Percentiles rank a stretch among this genome's conserved stretches.
These are phyloP conservation scores for Sinosuthora webbiana DNA, from an alignment of 2,113 vertebrate species.

Conservation along the genomic window DNA sequence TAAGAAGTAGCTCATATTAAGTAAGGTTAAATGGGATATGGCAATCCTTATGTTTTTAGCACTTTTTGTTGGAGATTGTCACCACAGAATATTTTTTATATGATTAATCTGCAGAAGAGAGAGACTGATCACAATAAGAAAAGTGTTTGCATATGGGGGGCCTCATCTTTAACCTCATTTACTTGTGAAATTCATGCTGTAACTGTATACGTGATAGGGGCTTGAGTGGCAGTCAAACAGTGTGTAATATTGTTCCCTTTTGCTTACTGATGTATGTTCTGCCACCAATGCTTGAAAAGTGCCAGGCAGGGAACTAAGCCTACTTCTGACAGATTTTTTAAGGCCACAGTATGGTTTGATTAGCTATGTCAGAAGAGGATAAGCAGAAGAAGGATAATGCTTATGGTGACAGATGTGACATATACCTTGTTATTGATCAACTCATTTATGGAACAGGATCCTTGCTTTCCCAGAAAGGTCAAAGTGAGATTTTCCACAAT, in stretches of 20 bases:
- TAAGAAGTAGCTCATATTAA: not conserved
- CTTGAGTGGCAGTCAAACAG: not conserved
- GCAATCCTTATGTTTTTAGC: not conserved
- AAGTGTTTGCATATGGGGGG: not conserved
- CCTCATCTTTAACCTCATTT: not conserved
- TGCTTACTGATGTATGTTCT: not conserved
- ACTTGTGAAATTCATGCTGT: not conserved
- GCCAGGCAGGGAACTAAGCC: not conserved
- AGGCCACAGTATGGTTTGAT: slow-evolving; percentile 13
- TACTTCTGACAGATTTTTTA: not conserved
- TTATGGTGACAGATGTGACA: not conserved
- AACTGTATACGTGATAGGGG: not conserved
- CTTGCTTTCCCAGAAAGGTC: not conserved
- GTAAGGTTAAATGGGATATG: not conserved
- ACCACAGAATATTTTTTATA: not conserved
- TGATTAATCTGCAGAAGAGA: not conserved
- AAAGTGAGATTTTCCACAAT: slow-evolving; percentile 7
- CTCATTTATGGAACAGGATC: not conserved
- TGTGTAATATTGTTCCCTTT: not conserved
- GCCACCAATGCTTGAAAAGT: not conserved
- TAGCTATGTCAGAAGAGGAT: not conserved
- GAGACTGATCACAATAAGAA: not conserved
- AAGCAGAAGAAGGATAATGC: slow-evolving; percentile 10
- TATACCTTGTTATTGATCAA: slow-evolving; percentile 8
- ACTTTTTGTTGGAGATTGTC: not conserved